Base-by-base conservation (phyloP, 2,113 vertebrate genomes). In the Okapia johnstoni region DNA sequence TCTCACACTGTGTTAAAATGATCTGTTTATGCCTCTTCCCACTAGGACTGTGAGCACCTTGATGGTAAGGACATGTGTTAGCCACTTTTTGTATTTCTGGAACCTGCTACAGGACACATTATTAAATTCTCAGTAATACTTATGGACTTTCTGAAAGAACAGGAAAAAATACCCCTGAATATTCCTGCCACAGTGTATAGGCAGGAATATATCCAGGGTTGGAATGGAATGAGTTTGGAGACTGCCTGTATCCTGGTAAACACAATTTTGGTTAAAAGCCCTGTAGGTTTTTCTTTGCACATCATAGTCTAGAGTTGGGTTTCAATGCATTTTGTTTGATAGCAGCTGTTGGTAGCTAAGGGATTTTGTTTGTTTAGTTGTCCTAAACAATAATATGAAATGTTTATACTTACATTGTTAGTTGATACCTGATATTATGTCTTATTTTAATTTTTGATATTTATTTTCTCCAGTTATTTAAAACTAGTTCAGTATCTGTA, bases 291-390 rank as follows among this genome's bases (percentile, higher is more conserved):
- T 93, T 50, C 57, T 90, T 54, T 93, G 48, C 1, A 57, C 1
- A 19, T 81, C 10, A 15, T 26, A 55, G 93, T 40, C 15, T 11
- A 7, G 33, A 16, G 13, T 77, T 85, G 76, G 58, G 30, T 11
- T 28, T 43, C 40, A 70, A 43, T 55, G 30, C 21, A 63, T 40
- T 95, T 93, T 96, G 84, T 94, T 63, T 54, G 85, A 16, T 28
- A 94, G 54, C 52, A 98, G 30, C 89, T 98, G 12, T 85, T 98
- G 61, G 89, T 93, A 88, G 95, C 89, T 97, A 93, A 77, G 52
- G 61, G 26, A 50, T 97, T 98, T 98, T 98, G 98, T 98, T 97
- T 97, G 95, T 94, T 98, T 97, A 93, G 90, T 95, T 96, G 66
- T 94, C 63, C 76, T 97, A 96, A 98, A 97, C 84, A 93, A 40